phyloP scores from a whole-genome alignment of 2,797 vertebrate genomes.

The Mus caroli region DNA sequence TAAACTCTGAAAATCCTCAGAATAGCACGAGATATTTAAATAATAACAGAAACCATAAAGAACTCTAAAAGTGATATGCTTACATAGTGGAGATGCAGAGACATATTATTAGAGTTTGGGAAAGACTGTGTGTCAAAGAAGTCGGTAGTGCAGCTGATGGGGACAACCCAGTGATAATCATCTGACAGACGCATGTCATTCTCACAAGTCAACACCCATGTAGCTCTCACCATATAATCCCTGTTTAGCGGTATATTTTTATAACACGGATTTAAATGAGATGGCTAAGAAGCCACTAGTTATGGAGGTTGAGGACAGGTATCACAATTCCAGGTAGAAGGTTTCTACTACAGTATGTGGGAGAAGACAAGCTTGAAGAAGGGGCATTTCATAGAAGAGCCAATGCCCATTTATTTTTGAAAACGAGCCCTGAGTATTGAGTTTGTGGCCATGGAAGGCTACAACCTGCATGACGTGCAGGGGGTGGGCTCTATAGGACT shows the following conservation, averaged over 20 bases:
- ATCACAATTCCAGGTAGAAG: background rate
- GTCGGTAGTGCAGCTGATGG: background rate
- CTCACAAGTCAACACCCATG: background rate
- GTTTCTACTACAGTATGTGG: background rate
- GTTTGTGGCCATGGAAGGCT: background rate
- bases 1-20: constrained; percentile 86
- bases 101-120: constrained; percentile 68
- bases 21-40: constrained; percentile 87
- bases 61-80: constrained; percentile 72
- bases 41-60: constrained; percentile 80
- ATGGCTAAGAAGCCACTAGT: background rate
- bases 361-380: background rate
- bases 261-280: background rate
- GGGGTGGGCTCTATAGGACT: background rate
- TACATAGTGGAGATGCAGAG: constrained; percentile 57
- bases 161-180: background rate
- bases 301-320: no score
- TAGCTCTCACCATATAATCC: background rate
- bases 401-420: background rate
- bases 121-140: constrained; percentile 8
- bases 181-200: background rate
- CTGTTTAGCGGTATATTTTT: background rate
- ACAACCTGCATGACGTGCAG: background rate
- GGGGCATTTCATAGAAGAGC: background rate
- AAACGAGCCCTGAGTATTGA: background rate